Base-by-base conservation (phyloP, 2,113 vertebrate species). In the Vimba vimba region DNA sequence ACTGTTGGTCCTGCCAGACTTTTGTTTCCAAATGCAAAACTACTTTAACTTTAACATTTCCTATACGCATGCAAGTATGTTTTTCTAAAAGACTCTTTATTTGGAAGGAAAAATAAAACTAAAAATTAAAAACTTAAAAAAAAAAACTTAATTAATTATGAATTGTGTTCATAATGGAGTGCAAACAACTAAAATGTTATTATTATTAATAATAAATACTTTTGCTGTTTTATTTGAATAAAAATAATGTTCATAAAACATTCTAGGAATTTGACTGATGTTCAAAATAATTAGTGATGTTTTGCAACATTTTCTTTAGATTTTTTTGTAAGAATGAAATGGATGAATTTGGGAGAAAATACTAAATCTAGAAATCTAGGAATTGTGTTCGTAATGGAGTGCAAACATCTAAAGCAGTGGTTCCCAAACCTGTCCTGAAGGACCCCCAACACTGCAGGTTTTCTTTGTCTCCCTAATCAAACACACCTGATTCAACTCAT, bases 11-110 rank as follows among this genome's bases (percentile, higher is more conserved):
- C 57, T 64, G 27, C 39, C 50, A 57, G 50, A 9, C 52, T 13
- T 60, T 78, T 45, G 71, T 60, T 74, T 69, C 11, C 19, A 21
- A 23, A 68, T 52, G 11, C 43, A 78, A 52, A 64, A 21, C 64
- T 78, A 6, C 76, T 76, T 85, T 39, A 27, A 79, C 36, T 60
- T 30, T 47, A 27, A 64, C 4, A 15, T 64, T 45, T 80, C 59
- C 39, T 27, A 43, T 25, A 75, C 15, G 0, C 39, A 15, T 30
- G n/a, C 13, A 27, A 60, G 55, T 25, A 4, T 1, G 39, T 8
- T n/a, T 80, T 10, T 45, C 78, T 64, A 80, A 80, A 64, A 17
- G 77, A 60, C 10, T 79, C 19, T 45, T 17, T 73, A n/a, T 23
- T 73, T 45, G 2, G 21, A 11, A 73, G 39, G 39, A 45, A 43